These are phyloP conservation scores for Drosophila sturtevanti DNA, from an alignment of 1,140 invertebrate species.

Conservation along the genomic window DNA sequence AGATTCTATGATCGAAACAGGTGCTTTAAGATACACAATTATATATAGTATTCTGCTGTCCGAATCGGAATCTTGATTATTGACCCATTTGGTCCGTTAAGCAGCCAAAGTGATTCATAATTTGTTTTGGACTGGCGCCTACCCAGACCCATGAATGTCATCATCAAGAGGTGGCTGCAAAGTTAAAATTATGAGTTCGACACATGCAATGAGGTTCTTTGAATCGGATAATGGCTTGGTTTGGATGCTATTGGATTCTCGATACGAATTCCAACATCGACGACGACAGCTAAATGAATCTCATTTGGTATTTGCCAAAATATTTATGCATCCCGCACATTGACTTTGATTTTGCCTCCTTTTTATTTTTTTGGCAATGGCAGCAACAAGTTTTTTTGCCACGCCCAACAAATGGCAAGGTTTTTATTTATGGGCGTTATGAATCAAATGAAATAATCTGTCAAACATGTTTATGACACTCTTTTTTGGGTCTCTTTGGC, in stretches of 20 bases:
- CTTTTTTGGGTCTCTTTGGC: constrained; percentile 38
- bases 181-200: constrained; percentile 62
- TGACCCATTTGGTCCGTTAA: constrained; percentile 33
- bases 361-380: constrained; percentile 21
- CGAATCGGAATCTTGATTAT: constrained; percentile 9
- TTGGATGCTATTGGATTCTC: not conserved
- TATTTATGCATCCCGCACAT: constrained; percentile 73
- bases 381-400: constrained; percentile 26
- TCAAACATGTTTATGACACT: constrained; percentile 77
- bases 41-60: not conserved
- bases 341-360: constrained; percentile 64
- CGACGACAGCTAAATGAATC: constrained; percentile 75
- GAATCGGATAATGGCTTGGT: constrained; percentile 28
- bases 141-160: constrained; percentile 57
- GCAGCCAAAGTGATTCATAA: constrained; percentile 53
- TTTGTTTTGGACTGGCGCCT: constrained; percentile 56
- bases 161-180: constrained; percentile 52
- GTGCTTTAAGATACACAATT: constrained; percentile 21
- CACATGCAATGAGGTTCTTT: constrained; percentile 55
- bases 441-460: constrained; percentile 74
- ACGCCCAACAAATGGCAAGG: constrained; percentile 59
- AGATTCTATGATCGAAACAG: constrained; percentile 23
- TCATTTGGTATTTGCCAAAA: constrained; percentile 74
- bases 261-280: constrained; percentile 50
- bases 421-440: constrained; percentile 66